Base-by-base conservation (phyloP, 2,113 vertebrate genomes). In the Menura novaehollandiae region DNA sequence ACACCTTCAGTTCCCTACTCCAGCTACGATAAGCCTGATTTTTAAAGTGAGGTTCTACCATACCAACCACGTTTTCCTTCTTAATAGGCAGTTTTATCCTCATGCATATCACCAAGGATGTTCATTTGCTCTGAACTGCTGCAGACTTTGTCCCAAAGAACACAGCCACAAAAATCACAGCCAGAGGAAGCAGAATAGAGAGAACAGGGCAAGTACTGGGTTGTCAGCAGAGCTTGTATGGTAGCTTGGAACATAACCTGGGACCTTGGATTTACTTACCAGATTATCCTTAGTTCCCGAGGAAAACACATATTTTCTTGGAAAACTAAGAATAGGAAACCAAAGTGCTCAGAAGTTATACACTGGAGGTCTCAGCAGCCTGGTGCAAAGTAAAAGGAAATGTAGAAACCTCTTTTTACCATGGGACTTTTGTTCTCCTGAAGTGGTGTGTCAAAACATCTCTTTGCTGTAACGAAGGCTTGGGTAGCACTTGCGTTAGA, bases 301-400 rank as follows among this genome's bases (percentile, higher is more conserved):
- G 26, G 19, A n/a, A 90, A 81, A 88, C 30, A 11, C 1, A 0
- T 20, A 5, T 60, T 91, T 81, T 69, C 43, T 44, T 67, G 72
- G 78, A 46, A 88, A 95, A 58, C 3, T 28, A 58, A 64, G 46
- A 89, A 43, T 15, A 13, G 15, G 30, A 96, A 91, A 41, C 16
- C 0, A 4, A 69, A 68, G 28, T 20, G 4, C 13, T 59, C 20
- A 43, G 59, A 85, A 58, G 4, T 46, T 63, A 21, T 2, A 20
- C 20, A 10, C 39, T 27, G 71, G n/a, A 66, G 47, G 27, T 30
- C 46, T 66, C 72, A 41, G 35, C 14, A 68, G 2, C 14, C 44
- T 85, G 32, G 51, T 92, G n/a, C 28, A 92, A 80, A 90, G 85
- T 71, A 53, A 90, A 75, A 58, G 60, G 49, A 35, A 67, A 59